Conservation (phyloP, 2,888 invertebrate species). For the Hypomecis atomaria region DNA sequence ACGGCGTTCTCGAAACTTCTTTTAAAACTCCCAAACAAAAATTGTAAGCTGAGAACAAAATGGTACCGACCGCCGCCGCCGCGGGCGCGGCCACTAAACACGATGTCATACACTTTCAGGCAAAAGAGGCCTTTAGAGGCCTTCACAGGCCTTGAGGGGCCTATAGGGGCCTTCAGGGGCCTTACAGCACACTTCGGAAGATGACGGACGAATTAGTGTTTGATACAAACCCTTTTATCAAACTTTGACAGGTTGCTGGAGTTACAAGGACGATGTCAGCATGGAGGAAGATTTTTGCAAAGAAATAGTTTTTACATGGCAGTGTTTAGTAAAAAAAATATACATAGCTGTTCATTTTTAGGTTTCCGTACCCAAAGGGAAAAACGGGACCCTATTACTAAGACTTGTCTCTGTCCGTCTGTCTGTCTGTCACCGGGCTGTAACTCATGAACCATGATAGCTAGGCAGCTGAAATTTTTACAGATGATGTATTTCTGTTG, state of each 20-base stretch:
- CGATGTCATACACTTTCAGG: too few species aligned
- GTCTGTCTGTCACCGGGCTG: too few species aligned
- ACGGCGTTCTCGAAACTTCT: not conserved
- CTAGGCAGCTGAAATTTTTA: too few species aligned
- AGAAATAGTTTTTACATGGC: not conserved
- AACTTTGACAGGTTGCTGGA: constrained; percentile 46
- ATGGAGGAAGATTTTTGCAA: not conserved
- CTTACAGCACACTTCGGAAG: constrained; percentile 8
- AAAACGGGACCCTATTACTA: too few species aligned
- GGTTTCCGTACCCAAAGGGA: too few species aligned
- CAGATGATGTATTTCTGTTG: too few species aligned
- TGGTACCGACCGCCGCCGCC: not conserved
- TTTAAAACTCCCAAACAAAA: not conserved
- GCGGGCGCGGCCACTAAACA: not conserved
- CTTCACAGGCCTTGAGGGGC: not conserved
- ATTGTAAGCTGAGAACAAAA: not conserved
- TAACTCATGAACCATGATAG: too few species aligned
- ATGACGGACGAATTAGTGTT: constrained; percentile 36
- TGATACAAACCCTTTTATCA: constrained; percentile 47
- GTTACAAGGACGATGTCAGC: not conserved
- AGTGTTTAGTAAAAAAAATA: too few species aligned
- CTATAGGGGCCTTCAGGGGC: not conserved
- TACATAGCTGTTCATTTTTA: too few species aligned
- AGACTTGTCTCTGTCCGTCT: too few species aligned
- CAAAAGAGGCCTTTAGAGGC: too few species aligned